These are phyloP conservation scores for Apostichopus parvimensis DNA, from an alignment of 35 echinoderm and acorn worm genomes.

Conservation along the genomic window DNA sequence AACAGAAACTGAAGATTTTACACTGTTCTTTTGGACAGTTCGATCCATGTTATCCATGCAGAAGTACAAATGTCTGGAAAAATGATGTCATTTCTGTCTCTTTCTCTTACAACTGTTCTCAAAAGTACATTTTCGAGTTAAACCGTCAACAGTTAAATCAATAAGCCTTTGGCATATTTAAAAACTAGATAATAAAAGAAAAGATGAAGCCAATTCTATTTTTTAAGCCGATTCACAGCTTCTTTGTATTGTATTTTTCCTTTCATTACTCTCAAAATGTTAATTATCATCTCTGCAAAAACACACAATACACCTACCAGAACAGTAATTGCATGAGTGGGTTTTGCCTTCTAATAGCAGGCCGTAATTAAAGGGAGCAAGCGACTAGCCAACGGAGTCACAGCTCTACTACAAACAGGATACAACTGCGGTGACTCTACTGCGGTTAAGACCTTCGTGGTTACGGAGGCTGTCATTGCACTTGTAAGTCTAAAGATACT, in stretches of 20 bases:
- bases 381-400: background rate
- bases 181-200: background rate
- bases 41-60: no score
- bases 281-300: slow-evolving; percentile 35
- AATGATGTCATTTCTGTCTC: no score
- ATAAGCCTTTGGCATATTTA: background rate
- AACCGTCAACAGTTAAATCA: background rate
- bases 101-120: no score
- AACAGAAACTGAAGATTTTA: no score
- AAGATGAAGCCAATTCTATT: background rate
- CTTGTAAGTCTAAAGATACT: background rate
- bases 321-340: background rate
- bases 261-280: background rate
- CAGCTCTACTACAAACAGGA: background rate
- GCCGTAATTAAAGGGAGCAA: slow-evolving; percentile 28
- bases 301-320: slow-evolving; percentile 14
- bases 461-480: background rate
- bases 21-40: no score
- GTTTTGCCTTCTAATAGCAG: slow-evolving; percentile 1
- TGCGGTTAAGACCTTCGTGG: background rate
- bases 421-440: background rate
- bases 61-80: no score
- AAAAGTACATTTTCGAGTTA: background rate
- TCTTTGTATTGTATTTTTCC: slow-evolving; percentile 2
- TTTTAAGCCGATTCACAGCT: background rate